phyloP scores from a whole-genome alignment of 2,888 invertebrate genomes.

The Tuberolachnus salignus region DNA sequence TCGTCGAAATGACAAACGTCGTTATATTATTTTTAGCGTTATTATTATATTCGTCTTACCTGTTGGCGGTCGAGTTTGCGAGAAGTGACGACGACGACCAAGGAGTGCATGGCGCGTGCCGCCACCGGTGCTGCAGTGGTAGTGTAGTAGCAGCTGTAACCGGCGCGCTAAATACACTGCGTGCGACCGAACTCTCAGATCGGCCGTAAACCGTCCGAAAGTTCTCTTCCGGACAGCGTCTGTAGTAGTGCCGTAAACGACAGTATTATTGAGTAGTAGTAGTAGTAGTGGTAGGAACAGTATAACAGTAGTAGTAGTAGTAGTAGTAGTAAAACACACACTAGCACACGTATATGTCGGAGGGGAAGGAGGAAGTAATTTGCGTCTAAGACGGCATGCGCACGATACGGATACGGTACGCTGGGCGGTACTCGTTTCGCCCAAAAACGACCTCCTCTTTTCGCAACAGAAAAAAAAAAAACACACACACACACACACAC shows the following conservation, averaged over 20 bases:
- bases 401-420: conserved; percentile 7
- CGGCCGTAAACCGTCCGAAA: conserved; percentile 39
- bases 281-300: too few relatives aligned
- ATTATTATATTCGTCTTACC: conserved; percentile 9
- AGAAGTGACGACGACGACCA: conserved; percentile 41
- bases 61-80: conserved; percentile 51
- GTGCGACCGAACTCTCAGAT: conserved; percentile 52
- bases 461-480: too few relatives aligned
- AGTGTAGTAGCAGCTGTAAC: conserved; percentile 42
- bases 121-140: conserved; percentile 18
- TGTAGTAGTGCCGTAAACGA: conserved; percentile 1
- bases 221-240: conserved; percentile 25
- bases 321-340: not conserved
- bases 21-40: too few relatives aligned
- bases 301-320: too few relatives aligned
- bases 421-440: not conserved
- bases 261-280: too few relatives aligned
- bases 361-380: not conserved
- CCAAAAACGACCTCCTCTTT: too few relatives aligned
- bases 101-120: conserved; percentile 54
- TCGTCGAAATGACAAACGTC: too few relatives aligned
- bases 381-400: conserved; percentile 40
- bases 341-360: not conserved
- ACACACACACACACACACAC: too few relatives aligned
- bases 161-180: conserved; percentile 56